Evolutionary conservation across 2,797 vertebrate genomes (phyloP).

Genomic region (Schizopygopsis pylzovi): DNA sequence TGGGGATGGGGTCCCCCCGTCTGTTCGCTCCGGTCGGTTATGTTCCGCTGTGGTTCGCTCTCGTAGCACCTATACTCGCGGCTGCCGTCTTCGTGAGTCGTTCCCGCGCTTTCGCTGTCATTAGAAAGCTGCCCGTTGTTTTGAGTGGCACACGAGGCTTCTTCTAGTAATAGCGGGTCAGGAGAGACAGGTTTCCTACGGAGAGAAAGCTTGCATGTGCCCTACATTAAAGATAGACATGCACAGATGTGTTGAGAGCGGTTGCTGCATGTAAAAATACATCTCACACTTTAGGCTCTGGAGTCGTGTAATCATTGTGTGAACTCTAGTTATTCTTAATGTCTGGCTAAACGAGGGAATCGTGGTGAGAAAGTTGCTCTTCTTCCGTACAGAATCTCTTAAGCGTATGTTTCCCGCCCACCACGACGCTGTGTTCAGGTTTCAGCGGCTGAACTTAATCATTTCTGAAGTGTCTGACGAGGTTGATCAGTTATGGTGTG

Average conservation of each 20-base stretch:
- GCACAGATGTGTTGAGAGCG: conserved; percentile 37
- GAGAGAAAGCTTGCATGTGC: conserved; percentile 2
- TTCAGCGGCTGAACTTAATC: not conserved
- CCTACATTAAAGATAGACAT: conserved; percentile 26
- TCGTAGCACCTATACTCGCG: not conserved
- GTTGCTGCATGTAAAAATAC: conserved; percentile 2
- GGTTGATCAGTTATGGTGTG: not conserved
- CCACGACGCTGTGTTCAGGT: conserved; percentile 23
- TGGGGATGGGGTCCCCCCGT: conserved; percentile 8
- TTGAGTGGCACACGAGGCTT: conserved; percentile 19
- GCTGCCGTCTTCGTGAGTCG: not conserved
- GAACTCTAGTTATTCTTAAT: not conserved
- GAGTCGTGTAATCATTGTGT: not conserved
- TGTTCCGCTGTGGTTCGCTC: conserved; percentile 24
- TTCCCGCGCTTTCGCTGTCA: conserved; percentile 41
- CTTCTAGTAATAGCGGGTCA: not conserved
- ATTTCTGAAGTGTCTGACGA: not conserved
- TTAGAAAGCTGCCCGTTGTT: not conserved
- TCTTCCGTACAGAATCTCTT: conserved; percentile 15
- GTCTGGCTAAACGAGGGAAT: not conserved
- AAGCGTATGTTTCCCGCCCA: conserved; percentile 43
- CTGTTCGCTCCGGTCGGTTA: conserved; percentile 2
- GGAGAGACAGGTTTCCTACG: conserved; percentile 8
- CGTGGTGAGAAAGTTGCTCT: not conserved
- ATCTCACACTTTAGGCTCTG: not conserved